phyloP scores from a whole-genome alignment of 1,140 invertebrate genomes.

The Portunus trituberculatus region DNA sequence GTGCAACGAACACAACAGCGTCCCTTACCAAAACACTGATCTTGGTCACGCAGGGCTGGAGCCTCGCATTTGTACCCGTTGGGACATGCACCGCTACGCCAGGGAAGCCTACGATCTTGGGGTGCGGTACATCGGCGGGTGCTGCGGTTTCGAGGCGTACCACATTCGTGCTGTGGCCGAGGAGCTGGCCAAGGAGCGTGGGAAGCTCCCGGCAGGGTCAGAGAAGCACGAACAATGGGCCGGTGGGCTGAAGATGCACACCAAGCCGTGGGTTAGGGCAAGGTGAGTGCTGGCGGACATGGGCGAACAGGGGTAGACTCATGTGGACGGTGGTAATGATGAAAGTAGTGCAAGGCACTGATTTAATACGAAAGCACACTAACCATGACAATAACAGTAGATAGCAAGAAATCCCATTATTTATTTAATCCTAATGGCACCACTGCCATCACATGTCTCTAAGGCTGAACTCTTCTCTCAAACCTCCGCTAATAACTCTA shows the following conservation, averaged over 20 bases:
- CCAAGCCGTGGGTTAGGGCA: constrained; percentile 81
- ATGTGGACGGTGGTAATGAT: background rate
- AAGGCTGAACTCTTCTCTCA: too few species aligned
- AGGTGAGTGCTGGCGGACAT: constrained; percentile 77
- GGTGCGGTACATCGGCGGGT: constrained; percentile 81
- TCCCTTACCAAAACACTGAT: background rate
- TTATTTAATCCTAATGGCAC: too few species aligned
- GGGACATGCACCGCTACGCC: constrained; percentile 81
- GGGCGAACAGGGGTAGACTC: too few species aligned
- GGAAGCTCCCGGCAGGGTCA: constrained; percentile 78
- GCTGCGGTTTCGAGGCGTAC: constrained; percentile 81
- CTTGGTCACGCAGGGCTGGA: constrained; percentile 79
- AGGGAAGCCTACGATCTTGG: constrained; percentile 81
- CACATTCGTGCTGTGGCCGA: constrained; percentile 81
- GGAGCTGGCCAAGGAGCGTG: constrained; percentile 80
- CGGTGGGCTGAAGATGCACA: constrained; percentile 80
- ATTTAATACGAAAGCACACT: too few species aligned
- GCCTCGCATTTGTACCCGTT: constrained; percentile 80
- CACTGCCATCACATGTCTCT: too few species aligned
- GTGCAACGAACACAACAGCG: background rate
- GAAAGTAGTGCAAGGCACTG: background rate
- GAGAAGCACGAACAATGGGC: constrained; percentile 81
- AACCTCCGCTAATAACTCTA: too few species aligned
- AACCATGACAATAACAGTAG: too few species aligned
- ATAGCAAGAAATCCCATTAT: too few species aligned